Conservation (phyloP, 2,113 vertebrate genomes). For the Himantopus leucocephalus region DNA sequence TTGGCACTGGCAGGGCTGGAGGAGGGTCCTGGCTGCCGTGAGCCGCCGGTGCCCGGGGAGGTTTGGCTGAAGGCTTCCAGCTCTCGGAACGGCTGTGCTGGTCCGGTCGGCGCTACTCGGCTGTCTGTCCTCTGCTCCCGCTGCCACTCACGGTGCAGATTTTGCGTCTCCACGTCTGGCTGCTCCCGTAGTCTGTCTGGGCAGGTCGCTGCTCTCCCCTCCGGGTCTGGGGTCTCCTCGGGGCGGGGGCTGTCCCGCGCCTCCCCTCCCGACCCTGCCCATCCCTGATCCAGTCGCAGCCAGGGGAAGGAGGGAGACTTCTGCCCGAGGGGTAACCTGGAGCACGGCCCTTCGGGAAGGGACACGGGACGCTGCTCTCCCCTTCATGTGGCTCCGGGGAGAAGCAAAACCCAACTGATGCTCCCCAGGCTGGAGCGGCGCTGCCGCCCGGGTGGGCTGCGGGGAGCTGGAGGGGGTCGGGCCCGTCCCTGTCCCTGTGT, state of each 20-base stretch:
- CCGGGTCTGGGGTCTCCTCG: neutral
- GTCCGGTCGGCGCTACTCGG: neutral
- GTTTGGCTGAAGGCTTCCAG: neutral
- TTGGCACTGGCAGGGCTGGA: neutral
- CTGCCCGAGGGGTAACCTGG: neutral
- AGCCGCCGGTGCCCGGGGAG: neutral
- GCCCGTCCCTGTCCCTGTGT: neutral
- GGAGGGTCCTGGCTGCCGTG: neutral
- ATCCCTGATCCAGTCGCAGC: fast-evolving
- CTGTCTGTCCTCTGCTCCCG: neutral
- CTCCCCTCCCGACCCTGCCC: neutral
- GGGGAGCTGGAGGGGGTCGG: neutral
- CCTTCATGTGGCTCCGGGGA: neutral
- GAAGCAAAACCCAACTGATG: too few relatives aligned
- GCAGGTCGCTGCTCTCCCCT: neutral
- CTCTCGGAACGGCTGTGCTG: neutral
- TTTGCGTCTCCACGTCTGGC: neutral
- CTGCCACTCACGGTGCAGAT: neutral
- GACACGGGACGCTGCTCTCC: neutral
- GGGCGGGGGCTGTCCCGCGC: fast-evolving
- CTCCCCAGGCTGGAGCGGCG: fast-evolving
- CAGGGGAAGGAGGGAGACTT: neutral
- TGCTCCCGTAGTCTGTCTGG: neutral
- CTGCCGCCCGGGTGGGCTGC: neutral
- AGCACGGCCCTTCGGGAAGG: neutral